Conservation (phyloP, 2,888 invertebrate species). For the Chrysotoxum bicinctum region DNA sequence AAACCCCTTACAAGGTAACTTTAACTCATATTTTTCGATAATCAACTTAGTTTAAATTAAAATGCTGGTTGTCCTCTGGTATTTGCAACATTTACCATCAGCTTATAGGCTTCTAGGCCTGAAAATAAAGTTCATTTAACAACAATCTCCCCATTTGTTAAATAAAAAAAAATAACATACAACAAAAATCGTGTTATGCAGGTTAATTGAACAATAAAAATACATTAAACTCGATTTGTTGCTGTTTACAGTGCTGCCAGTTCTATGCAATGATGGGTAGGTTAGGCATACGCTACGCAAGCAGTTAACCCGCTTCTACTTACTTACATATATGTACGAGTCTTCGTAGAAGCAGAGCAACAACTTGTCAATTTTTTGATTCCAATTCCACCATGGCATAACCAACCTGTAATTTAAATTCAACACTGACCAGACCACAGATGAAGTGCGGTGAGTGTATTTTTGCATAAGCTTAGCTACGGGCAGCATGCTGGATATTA, state of each 20-base stretch:
- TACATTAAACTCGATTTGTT: slow-evolving; percentile 40
- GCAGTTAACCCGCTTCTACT: slow-evolving; percentile 13
- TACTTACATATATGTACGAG: neutral
- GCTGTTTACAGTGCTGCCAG: slow-evolving; percentile 24
- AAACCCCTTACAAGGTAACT: neutral
- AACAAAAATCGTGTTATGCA: slow-evolving; percentile 58
- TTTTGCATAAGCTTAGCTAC: slow-evolving; percentile 45
- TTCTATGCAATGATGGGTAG: slow-evolving; percentile 27
- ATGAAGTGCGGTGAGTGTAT: neutral
- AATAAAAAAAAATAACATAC: neutral
- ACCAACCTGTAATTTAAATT: slow-evolving; percentile 51
- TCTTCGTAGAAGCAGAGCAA: slow-evolving; percentile 21
- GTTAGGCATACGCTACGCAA: neutral
- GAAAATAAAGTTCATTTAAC: slow-evolving; percentile 20
- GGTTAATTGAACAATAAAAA: slow-evolving; percentile 71
- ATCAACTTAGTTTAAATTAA: slow-evolving; percentile 8
- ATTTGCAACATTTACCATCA: neutral
- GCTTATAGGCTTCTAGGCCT: neutral
- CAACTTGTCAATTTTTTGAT: slow-evolving; percentile 31
- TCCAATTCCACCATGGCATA: slow-evolving; percentile 13
- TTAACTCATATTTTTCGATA: slow-evolving; percentile 29
- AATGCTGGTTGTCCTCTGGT: slow-evolving; percentile 9
- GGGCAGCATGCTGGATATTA: neutral
- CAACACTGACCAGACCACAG: slow-evolving; percentile 14
- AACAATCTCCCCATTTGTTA: slow-evolving; percentile 17